Evolutionary conservation across 2,888 invertebrate genomes (phyloP), one percentile per base, ranked within the genome.

Genomic region (Leucoma salicis): DNA sequence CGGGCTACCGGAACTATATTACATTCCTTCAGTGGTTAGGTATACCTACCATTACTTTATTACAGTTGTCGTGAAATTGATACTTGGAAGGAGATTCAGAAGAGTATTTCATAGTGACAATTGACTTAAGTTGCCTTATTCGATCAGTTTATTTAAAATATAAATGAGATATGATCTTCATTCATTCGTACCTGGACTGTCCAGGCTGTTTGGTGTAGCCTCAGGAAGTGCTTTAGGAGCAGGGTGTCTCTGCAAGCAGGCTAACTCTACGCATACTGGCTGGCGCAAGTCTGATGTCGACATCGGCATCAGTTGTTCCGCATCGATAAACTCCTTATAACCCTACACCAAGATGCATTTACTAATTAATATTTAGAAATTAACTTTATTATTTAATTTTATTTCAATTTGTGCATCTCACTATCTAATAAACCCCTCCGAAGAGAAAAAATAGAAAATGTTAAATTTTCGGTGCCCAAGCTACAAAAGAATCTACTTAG

Each of bases 241-340:
- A 16, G 88, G 80, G 54, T 91, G 91, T n/a, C 91, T 84, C 64
- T 91, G 90, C 56, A 95, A 76, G 51, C 92, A 91, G 58, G 93
- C 93, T 91, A 96, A 92, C 82, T 96, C 96, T 63, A 95, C 92
- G 77, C 95, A 95, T 59, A 96, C 93, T 31, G 95, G 95, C 73
- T 94, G 94, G 56, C 94, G 93, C 82, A 95, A 93, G 83, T 96
- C 96, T 66, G 95, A 95, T 50, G 96, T 96, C 47, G 95, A 90
- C 84, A 95, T 92, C 53, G 96, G 95, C 94, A 96, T 96, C 69
- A 96, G 91, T 78, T 95, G 95, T 90, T 96, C 96, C 46, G 96
- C 96, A 86, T 96, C 96, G 78, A 95, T 95, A 91, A 95, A 95
- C 81, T 96, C 96, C 91, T 95, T 96, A 91, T 95, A 96, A 71